Evolutionary conservation across 2,797 vertebrate genomes (phyloP).

Genomic region (Pyrrhura leucotis): DNA sequence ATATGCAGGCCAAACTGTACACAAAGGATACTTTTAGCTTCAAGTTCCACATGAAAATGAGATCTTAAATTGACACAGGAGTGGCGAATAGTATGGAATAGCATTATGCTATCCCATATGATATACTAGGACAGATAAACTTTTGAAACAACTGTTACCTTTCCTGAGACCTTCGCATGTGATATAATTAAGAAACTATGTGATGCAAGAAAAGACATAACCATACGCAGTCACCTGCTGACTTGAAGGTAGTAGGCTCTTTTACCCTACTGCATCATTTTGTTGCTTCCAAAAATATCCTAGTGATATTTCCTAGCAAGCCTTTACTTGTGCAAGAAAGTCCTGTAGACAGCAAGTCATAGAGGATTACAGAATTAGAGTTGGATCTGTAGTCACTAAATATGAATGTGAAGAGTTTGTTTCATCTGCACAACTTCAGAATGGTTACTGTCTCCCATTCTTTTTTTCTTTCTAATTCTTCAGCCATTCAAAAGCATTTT

Average conservation of each 20-base stretch:
- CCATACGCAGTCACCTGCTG: not conserved
- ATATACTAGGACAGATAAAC: not conserved
- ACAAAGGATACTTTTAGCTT: constrained; percentile 53
- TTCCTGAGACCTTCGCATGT: not conserved
- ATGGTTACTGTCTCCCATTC: not conserved
- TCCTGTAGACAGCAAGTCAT: not conserved
- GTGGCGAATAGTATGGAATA: not conserved
- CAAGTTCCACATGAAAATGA: not conserved
- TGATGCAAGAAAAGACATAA: not conserved
- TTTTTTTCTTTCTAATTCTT: not conserved
- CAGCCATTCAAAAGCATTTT: not conserved
- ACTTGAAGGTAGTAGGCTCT: not conserved
- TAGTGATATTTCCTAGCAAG: not conserved
- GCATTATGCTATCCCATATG: constrained; percentile 9
- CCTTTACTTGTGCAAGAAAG: not conserved
- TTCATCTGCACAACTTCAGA: not conserved
- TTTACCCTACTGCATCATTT: not conserved
- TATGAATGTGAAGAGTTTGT: not conserved
- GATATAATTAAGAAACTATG: not conserved
- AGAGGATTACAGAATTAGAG: not conserved
- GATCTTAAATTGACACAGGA: not conserved
- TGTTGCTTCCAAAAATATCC: not conserved
- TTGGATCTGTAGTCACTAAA: not conserved
- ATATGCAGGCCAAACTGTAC: constrained; percentile 39
- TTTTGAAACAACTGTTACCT: constrained; percentile 6